Conservation (phyloP, 2,797 vertebrate species). For the Todus mexicanus region DNA sequence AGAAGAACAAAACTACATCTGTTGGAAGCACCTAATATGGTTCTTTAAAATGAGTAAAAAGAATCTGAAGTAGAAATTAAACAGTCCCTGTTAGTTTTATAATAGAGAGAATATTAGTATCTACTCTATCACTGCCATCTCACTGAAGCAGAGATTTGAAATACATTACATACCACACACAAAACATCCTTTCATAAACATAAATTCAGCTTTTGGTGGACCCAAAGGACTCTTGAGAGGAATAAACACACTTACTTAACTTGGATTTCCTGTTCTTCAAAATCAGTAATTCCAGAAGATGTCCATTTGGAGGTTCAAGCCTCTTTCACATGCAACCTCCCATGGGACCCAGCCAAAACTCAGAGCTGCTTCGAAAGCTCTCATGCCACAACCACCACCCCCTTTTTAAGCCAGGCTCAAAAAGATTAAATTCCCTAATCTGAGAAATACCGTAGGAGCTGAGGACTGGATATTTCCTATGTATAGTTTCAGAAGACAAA, state of each 20-base stretch:
- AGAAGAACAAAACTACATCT: neutral
- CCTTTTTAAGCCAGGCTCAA: neutral
- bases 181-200: neutral
- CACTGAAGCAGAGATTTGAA: neutral
- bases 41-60: neutral
- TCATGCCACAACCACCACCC: neutral
- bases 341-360: neutral
- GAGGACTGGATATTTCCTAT: neutral
- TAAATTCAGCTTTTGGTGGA: neutral
- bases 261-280: neutral
- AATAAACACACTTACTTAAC: neutral
- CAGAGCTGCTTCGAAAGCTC: neutral
- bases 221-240: neutral
- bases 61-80: neutral
- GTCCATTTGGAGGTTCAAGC: neutral
- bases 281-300: neutral
- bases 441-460: neutral
- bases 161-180: accelerated
- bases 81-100: neutral
- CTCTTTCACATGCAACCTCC: neutral
- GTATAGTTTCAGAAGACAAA: slow-evolving; percentile 29
- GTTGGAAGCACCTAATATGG: neutral
- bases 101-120: neutral
- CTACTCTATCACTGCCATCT: neutral
- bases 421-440: slow-evolving; percentile 1